Conservation (phyloP, 2,888 invertebrate species). For the Pyrocoelia pectoralis region DNA sequence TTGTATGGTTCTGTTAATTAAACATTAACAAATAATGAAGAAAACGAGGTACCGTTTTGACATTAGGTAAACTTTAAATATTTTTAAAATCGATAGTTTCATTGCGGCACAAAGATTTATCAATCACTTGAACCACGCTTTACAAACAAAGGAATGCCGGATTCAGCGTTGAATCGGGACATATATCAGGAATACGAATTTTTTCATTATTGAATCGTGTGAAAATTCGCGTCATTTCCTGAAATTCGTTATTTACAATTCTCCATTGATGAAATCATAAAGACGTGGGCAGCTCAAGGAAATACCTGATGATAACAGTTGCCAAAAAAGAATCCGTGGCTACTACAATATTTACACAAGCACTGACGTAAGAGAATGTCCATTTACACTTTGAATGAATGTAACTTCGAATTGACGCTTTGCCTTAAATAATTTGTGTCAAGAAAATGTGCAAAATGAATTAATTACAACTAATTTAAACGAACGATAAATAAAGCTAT, state of each 20-base stretch:
- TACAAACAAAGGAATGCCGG: too few species aligned
- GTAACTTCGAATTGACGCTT: not conserved
- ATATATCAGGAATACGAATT: too few species aligned
- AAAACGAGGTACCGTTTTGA: too few species aligned
- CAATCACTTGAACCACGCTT: too few species aligned
- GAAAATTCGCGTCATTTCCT: not conserved
- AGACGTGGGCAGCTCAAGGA: slow-evolving; percentile 3
- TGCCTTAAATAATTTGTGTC: not conserved
- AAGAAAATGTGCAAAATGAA: not conserved
- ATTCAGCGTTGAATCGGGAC: too few species aligned
- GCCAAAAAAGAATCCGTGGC: slow-evolving; percentile 1
- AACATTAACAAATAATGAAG: too few species aligned
- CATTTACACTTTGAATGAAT: slow-evolving; percentile 6
- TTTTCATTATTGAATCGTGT: too few species aligned
- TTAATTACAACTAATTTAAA: not conserved
- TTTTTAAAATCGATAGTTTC: too few species aligned
- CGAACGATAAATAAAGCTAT: not conserved
- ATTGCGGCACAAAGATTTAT: too few species aligned
- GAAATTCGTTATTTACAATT: slow-evolving; percentile 6
- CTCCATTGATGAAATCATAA: slow-evolving; percentile 11
- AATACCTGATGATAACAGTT: not conserved
- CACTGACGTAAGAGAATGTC: not conserved
- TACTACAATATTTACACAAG: slow-evolving; percentile 8
- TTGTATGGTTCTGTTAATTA: too few species aligned
- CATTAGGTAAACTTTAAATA: too few species aligned